Conservation (phyloP, 2,113 vertebrate genomes). For the Malurus melanocephalus region DNA sequence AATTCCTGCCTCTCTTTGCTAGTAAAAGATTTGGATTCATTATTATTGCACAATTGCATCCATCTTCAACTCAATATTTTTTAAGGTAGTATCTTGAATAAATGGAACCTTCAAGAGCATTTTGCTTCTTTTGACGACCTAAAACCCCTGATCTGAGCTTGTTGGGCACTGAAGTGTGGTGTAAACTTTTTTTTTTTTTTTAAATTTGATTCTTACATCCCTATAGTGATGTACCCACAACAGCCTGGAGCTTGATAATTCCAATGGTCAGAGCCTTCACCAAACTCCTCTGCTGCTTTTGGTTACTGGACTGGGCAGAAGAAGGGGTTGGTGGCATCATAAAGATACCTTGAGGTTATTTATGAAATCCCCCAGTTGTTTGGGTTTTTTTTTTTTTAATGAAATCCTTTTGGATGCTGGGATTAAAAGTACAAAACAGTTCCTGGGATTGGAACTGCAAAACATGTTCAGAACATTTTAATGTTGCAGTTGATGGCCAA, state of each 20-base stretch:
- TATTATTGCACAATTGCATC: not conserved
- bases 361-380: not conserved
- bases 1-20: constrained; percentile 37
- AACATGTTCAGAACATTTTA: not conserved
- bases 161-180: not conserved
- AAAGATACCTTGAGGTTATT: constrained; percentile 2
- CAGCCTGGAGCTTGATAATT: not conserved
- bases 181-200: not conserved
- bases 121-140: not conserved
- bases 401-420: constrained; percentile 10
- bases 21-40: not conserved
- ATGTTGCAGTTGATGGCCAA: constrained; percentile 32
- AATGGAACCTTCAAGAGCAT: not conserved
- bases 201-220: not conserved
- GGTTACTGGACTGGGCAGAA: not conserved
- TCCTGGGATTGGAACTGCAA: constrained; percentile 24
- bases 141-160: not conserved
- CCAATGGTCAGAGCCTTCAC: not conserved
- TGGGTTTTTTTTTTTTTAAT: not conserved
- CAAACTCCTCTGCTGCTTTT: not conserved
- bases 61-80: not conserved
- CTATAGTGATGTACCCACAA: not conserved
- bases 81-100: not conserved
- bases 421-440: not conserved
- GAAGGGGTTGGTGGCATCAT: not conserved